Evolutionary conservation across 2,797 vertebrate species (phyloP).

Genomic region (Glyptemys insculpta): DNA sequence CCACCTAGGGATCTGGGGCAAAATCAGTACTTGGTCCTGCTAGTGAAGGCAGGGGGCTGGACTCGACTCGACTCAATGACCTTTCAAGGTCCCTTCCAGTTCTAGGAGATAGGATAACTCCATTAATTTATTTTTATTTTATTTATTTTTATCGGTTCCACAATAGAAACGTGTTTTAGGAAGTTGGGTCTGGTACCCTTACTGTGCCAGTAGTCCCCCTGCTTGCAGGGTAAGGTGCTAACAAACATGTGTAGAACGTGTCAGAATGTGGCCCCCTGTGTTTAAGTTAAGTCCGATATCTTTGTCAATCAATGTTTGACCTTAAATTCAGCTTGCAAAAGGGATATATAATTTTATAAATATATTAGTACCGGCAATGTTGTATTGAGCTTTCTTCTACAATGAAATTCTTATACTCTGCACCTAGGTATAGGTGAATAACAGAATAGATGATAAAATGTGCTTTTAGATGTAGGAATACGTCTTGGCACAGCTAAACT

Average conservation of each 20-base stretch:
- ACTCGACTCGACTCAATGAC: too few species aligned
- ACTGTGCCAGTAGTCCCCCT: background rate
- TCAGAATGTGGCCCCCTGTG: background rate
- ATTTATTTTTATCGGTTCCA: background rate
- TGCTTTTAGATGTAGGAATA: background rate
- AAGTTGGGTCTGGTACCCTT: background rate
- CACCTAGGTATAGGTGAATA: background rate
- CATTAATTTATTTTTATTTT: too few species aligned
- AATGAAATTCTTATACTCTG: rapidly evolving
- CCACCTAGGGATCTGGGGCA: too few species aligned
- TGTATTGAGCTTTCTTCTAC: background rate
- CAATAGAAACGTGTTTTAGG: background rate
- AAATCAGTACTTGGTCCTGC: too few species aligned
- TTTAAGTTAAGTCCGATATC: background rate
- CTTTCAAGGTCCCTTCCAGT: too few species aligned
- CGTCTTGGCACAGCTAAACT: background rate
- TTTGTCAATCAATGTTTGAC: background rate
- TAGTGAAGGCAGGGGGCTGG: too few species aligned
- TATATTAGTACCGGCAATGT: background rate
- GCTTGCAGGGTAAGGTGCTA: background rate
- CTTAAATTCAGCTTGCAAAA: background rate
- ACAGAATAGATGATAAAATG: background rate
- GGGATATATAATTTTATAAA: rapidly evolving
- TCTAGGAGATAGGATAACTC: too few species aligned
- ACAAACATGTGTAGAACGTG: rapidly evolving